Evolutionary conservation across 2,797 vertebrate genomes (phyloP), one percentile per base, ranked within the genome.

Genomic region (Lepus townsendii): DNA sequence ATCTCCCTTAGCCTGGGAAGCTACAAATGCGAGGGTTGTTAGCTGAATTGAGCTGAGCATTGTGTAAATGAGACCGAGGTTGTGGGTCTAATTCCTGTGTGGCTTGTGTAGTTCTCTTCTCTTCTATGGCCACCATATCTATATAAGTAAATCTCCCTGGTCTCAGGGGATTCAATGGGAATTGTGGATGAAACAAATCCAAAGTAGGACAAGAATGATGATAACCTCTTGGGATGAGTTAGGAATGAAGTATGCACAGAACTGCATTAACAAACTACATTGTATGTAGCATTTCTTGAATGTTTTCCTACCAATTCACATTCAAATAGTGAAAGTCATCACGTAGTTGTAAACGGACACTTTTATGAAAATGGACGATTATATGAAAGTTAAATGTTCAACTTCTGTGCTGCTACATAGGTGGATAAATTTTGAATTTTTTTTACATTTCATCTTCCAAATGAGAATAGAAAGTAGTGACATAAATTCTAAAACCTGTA

Each of bases 1-100:
- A 68, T 97, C 93, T 96, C 79, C 93, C 54, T 96, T 91, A 97
- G 83, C 73, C 52, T 22, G 80, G 77, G 93, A 68, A 96, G 76
- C 87, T 71, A 87, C 83, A 96, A 84, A 84, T 2, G 26, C 38
- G 3, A 6, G 20, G 60, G 17, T 62, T 32, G 42, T 85, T 88
- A 94, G 84, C n/a, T 83, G 13, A 60, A 62, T 5, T 11, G 38
- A 79, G 32, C 57, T 57, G 85, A 82, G 42, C 6, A 2, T 11
- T 35, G n/a, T 66, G 13, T 42, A 96, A 95, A 97, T 84, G 47
- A 88, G 73, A 92, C 17, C 22, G 72, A 80, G 66, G 42, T 71
- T 42, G 35, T 13, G 4, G 57, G 57, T 72, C 75, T 68, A n/a
- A 88, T 71, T 77, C 68, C 75, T 65, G 14, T 22, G 82, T 47